phyloP scores from a whole-genome alignment of 2,888 invertebrate species.

The Cancer borealis region DNA sequence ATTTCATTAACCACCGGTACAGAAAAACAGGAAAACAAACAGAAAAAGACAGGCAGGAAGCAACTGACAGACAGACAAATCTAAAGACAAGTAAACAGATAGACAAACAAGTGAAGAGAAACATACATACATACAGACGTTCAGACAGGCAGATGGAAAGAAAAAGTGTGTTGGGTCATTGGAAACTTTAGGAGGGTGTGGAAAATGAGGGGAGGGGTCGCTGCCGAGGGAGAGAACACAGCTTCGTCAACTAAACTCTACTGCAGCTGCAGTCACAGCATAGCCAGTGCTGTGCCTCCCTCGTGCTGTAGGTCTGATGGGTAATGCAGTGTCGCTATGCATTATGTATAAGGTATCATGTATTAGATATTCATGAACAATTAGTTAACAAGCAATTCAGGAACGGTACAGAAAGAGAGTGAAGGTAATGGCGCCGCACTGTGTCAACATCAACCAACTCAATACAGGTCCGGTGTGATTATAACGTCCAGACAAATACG shows the following conservation, averaged over 20 bases:
- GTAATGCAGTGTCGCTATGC: not conserved
- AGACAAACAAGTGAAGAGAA: not conserved
- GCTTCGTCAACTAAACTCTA: not conserved
- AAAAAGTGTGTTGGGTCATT: conserved; percentile 34
- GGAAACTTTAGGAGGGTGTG: conserved; percentile 26
- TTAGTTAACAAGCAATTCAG: conserved; percentile 31
- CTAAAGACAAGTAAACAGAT: not conserved
- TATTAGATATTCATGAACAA: not conserved
- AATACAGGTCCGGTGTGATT: not conserved
- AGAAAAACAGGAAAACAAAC: not conserved
- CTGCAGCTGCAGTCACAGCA: not conserved
- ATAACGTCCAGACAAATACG: conserved; percentile 17
- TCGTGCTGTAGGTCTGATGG: not conserved
- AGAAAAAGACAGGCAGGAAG: not conserved
- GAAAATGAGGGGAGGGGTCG: conserved; percentile 16
- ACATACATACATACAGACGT: not conserved
- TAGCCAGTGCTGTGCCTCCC: not conserved
- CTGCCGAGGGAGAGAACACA: conserved; percentile 3
- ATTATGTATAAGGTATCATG: not conserved
- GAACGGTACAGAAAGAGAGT: not conserved
- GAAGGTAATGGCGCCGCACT: not conserved
- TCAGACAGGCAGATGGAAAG: not conserved
- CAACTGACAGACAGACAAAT: not conserved
- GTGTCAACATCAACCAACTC: conserved; percentile 17
- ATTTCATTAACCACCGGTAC: not conserved